Conservation (phyloP, 2,113 vertebrate genomes). For the Hypocryptadius cinnamomeus region DNA sequence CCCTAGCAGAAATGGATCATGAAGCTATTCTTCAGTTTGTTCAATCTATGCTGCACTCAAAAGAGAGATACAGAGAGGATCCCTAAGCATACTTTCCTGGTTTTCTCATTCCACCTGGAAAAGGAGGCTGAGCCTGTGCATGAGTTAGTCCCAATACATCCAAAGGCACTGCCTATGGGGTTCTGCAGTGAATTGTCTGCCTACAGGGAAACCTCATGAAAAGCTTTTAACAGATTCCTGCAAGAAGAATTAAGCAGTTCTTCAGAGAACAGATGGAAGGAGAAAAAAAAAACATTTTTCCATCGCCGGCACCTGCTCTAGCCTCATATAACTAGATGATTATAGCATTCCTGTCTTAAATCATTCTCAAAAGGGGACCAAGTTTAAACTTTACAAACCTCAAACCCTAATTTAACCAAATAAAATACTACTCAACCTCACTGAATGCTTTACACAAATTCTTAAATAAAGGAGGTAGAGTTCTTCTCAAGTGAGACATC, state of each 20-base stretch:
- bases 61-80: background rate
- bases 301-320: slow-evolving; percentile 35
- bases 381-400: slow-evolving; percentile 48
- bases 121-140: background rate
- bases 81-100: background rate
- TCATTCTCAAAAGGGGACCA: slow-evolving; percentile 29
- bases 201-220: background rate
- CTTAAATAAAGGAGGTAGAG: background rate
- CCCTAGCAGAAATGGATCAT: background rate
- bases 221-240: slow-evolving; percentile 20
- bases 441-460: background rate
- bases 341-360: slow-evolving; percentile 43
- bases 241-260: slow-evolving; percentile 3
- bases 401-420: slow-evolving; percentile 47
- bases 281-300: slow-evolving; percentile 20
- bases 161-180: background rate
- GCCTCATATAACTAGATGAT: slow-evolving; percentile 37
- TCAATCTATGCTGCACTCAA: background rate
- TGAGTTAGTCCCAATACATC: background rate
- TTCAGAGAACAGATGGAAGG: slow-evolving; percentile 33
- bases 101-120: background rate
- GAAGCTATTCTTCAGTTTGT: background rate
- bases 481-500: background rate
- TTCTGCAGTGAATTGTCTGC: background rate
- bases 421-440: background rate